Evolutionary conservation across 2,888 invertebrate species (phyloP).

Genomic region (Scaptomyza parva): DNA sequence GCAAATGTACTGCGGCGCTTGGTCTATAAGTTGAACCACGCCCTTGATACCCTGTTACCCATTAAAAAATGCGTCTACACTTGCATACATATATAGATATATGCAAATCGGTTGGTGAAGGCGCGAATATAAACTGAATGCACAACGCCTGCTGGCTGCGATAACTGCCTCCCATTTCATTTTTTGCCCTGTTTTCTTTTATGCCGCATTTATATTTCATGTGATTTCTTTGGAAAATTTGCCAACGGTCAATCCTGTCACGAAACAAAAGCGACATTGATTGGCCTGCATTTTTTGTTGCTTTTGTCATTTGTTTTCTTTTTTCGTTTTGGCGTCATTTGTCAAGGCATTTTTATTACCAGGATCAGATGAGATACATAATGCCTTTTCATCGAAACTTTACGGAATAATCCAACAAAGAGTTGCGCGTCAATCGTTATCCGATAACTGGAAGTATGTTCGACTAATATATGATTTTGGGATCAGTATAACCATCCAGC

Average conservation of each 20-base stretch:
- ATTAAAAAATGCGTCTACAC: constrained; percentile 15
- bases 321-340: constrained; percentile 7
- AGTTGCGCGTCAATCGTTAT: constrained; percentile 2
- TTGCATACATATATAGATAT: not conserved
- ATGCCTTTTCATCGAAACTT: constrained; percentile 2
- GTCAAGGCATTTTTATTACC: constrained; percentile 43
- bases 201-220: constrained; percentile 52
- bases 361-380: constrained; percentile 9
- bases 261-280: constrained; percentile 46
- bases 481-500: constrained; percentile 5
- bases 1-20: not conserved
- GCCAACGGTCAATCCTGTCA: not conserved
- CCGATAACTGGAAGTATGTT: constrained; percentile 8
- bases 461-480: constrained; percentile 15
- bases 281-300: constrained; percentile 22
- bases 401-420: constrained; percentile 4
- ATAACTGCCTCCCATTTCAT: constrained; percentile 28
- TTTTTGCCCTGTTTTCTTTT: constrained; percentile 33
- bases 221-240: constrained; percentile 35
- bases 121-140: constrained; percentile 11
- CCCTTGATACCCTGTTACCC: constrained; percentile 7
- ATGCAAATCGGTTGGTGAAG: not conserved
- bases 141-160: constrained; percentile 13
- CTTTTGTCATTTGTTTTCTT: not conserved
- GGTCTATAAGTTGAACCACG: not conserved